Base-by-base conservation (phyloP, 2,113 vertebrate genomes). In the Pseudopipra pipra region DNA sequence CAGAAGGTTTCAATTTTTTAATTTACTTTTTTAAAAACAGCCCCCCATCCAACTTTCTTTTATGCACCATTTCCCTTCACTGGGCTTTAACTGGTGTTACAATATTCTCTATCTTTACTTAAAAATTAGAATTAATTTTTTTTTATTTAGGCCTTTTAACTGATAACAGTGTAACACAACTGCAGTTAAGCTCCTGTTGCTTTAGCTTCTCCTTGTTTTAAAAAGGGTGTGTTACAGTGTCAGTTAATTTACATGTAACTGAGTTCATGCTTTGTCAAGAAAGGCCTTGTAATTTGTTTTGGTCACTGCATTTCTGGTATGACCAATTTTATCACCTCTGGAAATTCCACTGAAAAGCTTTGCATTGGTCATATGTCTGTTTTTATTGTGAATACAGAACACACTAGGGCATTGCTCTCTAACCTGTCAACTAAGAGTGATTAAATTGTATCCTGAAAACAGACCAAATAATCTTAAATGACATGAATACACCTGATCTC, bases 51-150 rank as follows among this genome's bases (percentile, higher is more conserved):
- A 39, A 6, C 25, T 83, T 79, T 41, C 16, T 78, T 61, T 37
- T 46, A 85, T 73, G 74, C 66, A 52, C 25, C 49, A 51, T 75
- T 89, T 95, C n/a, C 24, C 25, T 94, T 93, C 66, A 49, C 62
- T 93, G 70, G 65, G 88, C 33, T 24, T 62, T 49, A 91, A 89
- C 30, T 93, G 55, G 44, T 85, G 12, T 81, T 82, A 87, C 59
- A 68, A n/a, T 77, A 76, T 93, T 94, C 86, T 80, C 65, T 74
- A 54, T 80, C 87, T 96, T 97, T 89, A 92, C 92, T 89, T 96
- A 91, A 95, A 98, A 95, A 65, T 81, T 43, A 62, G 67, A 71
- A 95, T 81, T n/a, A 81, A 27, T 94, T 24, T 72, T 68, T 78
- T 78, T 70, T 44, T 14, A 95, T 70, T 86, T 90, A 86, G 63